A percentile compares a stretch with the other conserved stretches of the same genome.
Conservation (phyloP, 2,797 vertebrate species). For the Tamandua tetradactyla region DNA sequence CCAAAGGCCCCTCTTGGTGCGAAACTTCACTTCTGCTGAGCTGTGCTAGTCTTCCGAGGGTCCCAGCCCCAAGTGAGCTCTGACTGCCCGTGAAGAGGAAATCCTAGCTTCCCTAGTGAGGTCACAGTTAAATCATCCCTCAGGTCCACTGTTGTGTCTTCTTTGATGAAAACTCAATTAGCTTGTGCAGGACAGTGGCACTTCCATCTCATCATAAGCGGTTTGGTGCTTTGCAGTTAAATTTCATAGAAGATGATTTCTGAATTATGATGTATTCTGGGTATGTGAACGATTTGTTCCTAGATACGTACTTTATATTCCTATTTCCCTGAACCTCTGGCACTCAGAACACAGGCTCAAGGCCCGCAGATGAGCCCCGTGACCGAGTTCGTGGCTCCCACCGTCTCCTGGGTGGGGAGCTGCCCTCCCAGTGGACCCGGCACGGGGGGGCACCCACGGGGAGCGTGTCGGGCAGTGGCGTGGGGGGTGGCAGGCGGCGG, state of each 20-base stretch:
- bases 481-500: too few species aligned
- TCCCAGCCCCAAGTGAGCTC: neutral
- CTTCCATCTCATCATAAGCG: neutral
- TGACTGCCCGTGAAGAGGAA: neutral
- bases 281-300: neutral
- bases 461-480: too few species aligned
- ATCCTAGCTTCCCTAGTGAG: neutral
- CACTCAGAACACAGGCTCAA: neutral
- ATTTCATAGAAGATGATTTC: neutral
- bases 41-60: neutral
- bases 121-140: neutral
- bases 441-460: too few species aligned
- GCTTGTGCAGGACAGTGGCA: accelerated
- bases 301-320: accelerated
- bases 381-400: too few species aligned
- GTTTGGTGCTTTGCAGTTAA: neutral
- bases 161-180: neutral
- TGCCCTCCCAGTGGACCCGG: too few species aligned
- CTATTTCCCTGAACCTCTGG: neutral
- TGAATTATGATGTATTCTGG: too few species aligned
- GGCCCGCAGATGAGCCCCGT: neutral
- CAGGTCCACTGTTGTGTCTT: neutral
- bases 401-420: too few species aligned
- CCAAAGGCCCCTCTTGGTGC: too few species aligned
- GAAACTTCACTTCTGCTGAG: neutral